Base-by-base conservation (phyloP, 2,888 invertebrate species). In the Aphodius sticticus region DNA sequence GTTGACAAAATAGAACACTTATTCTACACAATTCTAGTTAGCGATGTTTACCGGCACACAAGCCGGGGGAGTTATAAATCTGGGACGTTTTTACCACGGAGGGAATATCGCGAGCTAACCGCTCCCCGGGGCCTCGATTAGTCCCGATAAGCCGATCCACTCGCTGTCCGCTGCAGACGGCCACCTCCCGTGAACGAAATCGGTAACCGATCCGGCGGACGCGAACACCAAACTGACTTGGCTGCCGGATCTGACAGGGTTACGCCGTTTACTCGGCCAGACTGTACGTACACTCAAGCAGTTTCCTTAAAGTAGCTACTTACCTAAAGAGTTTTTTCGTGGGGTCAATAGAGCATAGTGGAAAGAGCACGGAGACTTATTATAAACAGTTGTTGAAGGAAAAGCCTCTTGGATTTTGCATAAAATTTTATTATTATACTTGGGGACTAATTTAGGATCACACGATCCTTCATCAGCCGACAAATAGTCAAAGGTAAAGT, bases 61-160 rank as follows among this genome's bases (percentile, higher is more conserved):
- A 16, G 9, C 16, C 71, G 7, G 4, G 71, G 26, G 71, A 70
- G 71, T 70, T 70, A 70, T 70, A 70, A 70, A 70, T 70, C 71
- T 16, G 71, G 26, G 14, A 70, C 16, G 71, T 70, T 70, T 70
- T 70, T 70, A 26, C 71, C 71, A 5, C 26, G 7, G 1, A 5
- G 71, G 71, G n/a, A 70, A 26, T 70, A 70, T 70, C 71, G 71
- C 71, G 71, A 70, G 6, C 71, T 6, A 70, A 70, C 71, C 2
- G 71, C 71, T 70, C 71, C 71, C 71, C 26, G 71, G 71, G 71
- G 71, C 26, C 71, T 26, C 71, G 71, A 70, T 70, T 70, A 70
- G 71, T 53, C 53, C 71, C 71, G 71, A 70, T 70, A 70, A 70
- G 71, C 1, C 26, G 71, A 70, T 70, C 71, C 71, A 70, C 71